phyloP scores from a whole-genome alignment of 2,888 invertebrate species.

The Tetheella fluctuosa region DNA sequence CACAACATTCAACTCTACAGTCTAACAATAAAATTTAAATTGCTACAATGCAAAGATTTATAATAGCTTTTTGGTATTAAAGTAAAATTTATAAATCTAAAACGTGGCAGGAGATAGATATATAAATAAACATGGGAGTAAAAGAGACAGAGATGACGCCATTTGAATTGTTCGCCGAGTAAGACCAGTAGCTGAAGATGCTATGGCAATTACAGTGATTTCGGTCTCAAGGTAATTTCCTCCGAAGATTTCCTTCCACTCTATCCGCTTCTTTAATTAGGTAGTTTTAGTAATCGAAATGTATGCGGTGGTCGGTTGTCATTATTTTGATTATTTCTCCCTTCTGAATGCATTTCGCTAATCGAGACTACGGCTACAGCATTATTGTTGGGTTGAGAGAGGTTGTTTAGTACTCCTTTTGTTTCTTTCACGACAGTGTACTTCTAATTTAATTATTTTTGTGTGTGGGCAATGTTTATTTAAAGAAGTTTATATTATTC shows the following conservation, averaged over 20 bases:
- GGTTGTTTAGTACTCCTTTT: conserved; percentile 29
- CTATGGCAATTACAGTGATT: conserved; percentile 72
- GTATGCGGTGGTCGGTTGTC: conserved; percentile 66
- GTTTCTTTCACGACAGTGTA: conserved; percentile 26
- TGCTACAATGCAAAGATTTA: conserved; percentile 9
- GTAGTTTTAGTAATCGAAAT: conserved; percentile 76
- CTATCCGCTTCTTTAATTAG: conserved; percentile 70
- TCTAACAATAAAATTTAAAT: conserved; percentile 13
- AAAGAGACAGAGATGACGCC: conserved; percentile 66
- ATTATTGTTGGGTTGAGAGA: conserved; percentile 18
- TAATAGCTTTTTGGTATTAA: conserved; percentile 15
- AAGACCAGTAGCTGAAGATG: conserved; percentile 73
- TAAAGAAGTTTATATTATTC: too few species aligned
- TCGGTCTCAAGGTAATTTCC: conserved; percentile 67
- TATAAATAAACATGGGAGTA: conserved; percentile 38
- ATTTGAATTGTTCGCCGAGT: conserved; percentile 50
- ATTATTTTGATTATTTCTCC: conserved; percentile 72
- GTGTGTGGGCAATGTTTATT: too few species aligned
- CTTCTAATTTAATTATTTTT: not conserved
- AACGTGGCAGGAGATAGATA: conserved; percentile 47
- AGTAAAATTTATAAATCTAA: conserved; percentile 52
- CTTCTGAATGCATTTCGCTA: conserved; percentile 52
- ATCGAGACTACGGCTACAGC: conserved; percentile 50
- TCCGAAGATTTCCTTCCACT: conserved; percentile 69
- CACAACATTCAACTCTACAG: not conserved